Evolutionary conservation across 2,797 vertebrate species (phyloP).

Genomic region (Parambassis ranga): DNA sequence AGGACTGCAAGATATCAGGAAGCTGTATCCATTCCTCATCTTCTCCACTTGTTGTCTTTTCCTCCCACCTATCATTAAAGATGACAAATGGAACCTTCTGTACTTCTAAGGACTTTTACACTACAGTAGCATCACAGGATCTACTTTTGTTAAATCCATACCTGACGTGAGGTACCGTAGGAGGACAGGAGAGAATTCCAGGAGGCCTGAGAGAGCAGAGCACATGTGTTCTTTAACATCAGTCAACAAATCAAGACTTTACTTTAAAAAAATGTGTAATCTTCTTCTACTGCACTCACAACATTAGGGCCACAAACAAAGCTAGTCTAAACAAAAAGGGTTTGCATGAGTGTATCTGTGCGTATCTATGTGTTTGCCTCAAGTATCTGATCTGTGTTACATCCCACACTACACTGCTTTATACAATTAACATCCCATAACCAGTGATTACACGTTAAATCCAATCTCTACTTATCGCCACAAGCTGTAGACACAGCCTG

Average conservation of each 20-base stretch:
- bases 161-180: constrained; percentile 80
- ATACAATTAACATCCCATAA: constrained; percentile 72
- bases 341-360: not conserved
- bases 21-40: constrained; percentile 48
- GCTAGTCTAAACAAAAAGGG: constrained; percentile 40
- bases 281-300: constrained; percentile 11
- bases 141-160: constrained; percentile 57
- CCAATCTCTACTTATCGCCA: constrained; percentile 67
- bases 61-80: constrained; percentile 53
- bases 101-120: constrained; percentile 21
- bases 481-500: constrained; percentile 37
- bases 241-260: constrained; percentile 41
- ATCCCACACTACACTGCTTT: constrained; percentile 53
- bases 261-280: too few relatives aligned
- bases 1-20: constrained; percentile 12
- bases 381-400: constrained; percentile 48
- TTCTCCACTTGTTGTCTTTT: constrained; percentile 49
- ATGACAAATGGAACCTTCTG: constrained; percentile 40
- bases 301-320: constrained; percentile 41
- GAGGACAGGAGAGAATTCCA: constrained; percentile 76
- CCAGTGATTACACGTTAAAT: constrained; percentile 70
- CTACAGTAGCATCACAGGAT: constrained; percentile 11
- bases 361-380: not conserved
- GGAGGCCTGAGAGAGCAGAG: constrained; percentile 75
- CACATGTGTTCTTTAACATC: constrained; percentile 57